These are phyloP conservation scores for Antheraea assamensis DNA, from an alignment of 2,888 invertebrate species.

Conservation along the genomic window DNA sequence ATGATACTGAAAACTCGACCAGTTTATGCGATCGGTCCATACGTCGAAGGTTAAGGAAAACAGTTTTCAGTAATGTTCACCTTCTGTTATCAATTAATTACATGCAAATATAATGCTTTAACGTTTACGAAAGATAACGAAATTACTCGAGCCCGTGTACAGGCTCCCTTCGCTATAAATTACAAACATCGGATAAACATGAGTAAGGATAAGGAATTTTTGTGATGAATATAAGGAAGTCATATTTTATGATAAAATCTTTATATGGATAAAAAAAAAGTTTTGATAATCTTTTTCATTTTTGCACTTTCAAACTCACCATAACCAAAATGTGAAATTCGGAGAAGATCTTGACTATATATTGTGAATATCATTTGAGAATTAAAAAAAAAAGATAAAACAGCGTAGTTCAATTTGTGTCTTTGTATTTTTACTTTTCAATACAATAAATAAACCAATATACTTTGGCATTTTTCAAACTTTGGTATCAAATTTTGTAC, in stretches of 20 bases:
- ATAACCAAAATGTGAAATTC: no score
- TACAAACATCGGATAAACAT: constrained; percentile 35
- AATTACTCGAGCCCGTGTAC: constrained; percentile 39
- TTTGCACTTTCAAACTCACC: no score
- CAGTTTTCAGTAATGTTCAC: neutral
- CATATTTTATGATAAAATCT: constrained; percentile 4
- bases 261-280: neutral
- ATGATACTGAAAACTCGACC: neutral
- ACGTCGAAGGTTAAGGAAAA: neutral
- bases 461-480: no score
- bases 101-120: constrained; percentile 36
- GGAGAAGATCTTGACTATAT: no score
- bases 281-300: no score
- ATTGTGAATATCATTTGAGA: no score
- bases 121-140: constrained; percentile 45
- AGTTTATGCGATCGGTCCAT: neutral
- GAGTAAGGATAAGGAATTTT: constrained; percentile 33
- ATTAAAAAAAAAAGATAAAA: no score
- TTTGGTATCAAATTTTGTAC: no score
- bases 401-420: no score
- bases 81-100: constrained; percentile 18
- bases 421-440: no score
- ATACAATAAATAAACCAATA: no score
- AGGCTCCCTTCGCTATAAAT: constrained; percentile 35
- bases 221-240: constrained; percentile 19